Conservation (phyloP, 2,888 invertebrate genomes). For the Nymphalis urticae region DNA sequence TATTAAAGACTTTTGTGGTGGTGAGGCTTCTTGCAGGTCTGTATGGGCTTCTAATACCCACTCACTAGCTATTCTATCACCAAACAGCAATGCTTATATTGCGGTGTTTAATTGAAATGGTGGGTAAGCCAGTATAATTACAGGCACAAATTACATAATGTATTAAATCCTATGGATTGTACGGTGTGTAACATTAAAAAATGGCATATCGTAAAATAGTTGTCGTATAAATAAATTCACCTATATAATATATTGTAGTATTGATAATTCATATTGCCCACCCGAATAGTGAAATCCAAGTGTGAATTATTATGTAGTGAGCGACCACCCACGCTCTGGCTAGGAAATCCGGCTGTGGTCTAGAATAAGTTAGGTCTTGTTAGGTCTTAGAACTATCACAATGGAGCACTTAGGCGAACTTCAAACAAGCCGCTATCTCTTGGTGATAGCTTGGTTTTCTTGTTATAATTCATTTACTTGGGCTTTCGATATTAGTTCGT, state of each 20-base stretch:
- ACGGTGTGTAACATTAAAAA: background rate
- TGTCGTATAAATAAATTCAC: background rate
- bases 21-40: too few species aligned
- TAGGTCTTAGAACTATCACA: conserved; percentile 21
- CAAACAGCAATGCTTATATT: too few species aligned
- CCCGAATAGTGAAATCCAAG: background rate
- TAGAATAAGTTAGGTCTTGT: conserved; percentile 19
- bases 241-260: background rate
- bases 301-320: conserved; percentile 31
- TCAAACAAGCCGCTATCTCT: conserved; percentile 25
- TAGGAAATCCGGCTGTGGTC: conserved; percentile 36
- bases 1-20: too few species aligned
- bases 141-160: too few species aligned
- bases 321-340: conserved; percentile 31
- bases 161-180: too few species aligned
- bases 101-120: background rate
- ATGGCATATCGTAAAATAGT: background rate
- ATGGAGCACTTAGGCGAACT: conserved; percentile 26
- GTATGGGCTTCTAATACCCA: too few species aligned
- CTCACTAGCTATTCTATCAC: too few species aligned
- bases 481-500: conserved; percentile 1
- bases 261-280: conserved; percentile 2
- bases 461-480: conserved; percentile 8
- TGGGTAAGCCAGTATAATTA: background rate
- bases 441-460: conserved; percentile 18